phyloP scores from a whole-genome alignment of 2,797 vertebrate species.

The Betta splendens region DNA sequence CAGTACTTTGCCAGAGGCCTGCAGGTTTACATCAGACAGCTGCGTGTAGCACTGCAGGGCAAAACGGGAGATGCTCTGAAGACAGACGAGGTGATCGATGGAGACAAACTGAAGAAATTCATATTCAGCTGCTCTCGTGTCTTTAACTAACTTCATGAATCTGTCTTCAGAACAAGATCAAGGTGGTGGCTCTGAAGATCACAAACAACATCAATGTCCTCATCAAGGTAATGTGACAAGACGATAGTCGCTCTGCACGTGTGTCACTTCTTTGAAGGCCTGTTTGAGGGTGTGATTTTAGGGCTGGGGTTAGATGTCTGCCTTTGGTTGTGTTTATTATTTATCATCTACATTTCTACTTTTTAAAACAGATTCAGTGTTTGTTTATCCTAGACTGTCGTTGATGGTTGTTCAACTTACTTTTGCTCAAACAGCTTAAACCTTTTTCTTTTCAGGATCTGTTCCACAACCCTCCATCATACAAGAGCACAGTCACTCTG shows the following conservation, averaged over 20 bases:
- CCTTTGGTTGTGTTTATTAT: too few species aligned
- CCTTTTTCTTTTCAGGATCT: constrained; percentile 84
- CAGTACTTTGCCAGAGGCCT: constrained; percentile 97
- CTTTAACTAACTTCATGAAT: not conserved
- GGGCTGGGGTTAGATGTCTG: too few species aligned
- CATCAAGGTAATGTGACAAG: constrained; percentile 92
- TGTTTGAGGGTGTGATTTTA: too few species aligned
- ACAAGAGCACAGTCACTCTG: constrained; percentile 95
- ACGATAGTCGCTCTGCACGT: too few species aligned
- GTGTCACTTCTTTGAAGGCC: too few species aligned
- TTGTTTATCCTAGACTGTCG: too few species aligned
- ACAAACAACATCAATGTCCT: constrained; percentile 99
- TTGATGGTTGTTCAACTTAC: too few species aligned
- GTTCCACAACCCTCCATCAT: constrained; percentile 98
- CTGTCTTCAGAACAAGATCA: constrained; percentile 93
- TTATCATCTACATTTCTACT: too few species aligned
- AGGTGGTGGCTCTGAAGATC: constrained; percentile 99
- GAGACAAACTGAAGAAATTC: not conserved
- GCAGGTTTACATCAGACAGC: constrained; percentile 96
- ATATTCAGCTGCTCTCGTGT: not conserved
- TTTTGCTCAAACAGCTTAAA: too few species aligned
- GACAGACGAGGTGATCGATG: constrained; percentile 91
- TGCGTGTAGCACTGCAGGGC: constrained; percentile 94
- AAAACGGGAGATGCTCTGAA: constrained; percentile 97
- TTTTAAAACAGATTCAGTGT: too few species aligned